Evolutionary conservation across 2,797 vertebrate species (phyloP), one percentile per base, ranked within the genome.

Genomic region (Tiaroga cobitis): DNA sequence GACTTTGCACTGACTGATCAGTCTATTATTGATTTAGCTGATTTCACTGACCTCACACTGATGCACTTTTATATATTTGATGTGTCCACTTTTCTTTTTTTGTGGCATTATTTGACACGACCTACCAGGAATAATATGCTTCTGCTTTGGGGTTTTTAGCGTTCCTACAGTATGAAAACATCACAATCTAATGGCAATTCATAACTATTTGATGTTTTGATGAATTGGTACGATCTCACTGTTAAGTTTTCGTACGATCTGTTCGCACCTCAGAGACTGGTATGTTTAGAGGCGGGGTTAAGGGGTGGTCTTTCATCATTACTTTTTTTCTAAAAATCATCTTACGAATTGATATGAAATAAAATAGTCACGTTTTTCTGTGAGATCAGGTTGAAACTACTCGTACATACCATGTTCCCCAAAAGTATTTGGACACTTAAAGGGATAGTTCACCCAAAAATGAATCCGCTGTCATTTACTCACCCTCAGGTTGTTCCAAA

Each of bases 1-100:
- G 94, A 91, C 92, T 90, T 94, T 92, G 92, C 92, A 91, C 90
- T 89, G 87, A 89, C 91, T 89, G 93, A 95, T 94, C 94, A 91
- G 94, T 89, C 91, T 92, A 91, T 94, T 95, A 92, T 95, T 94
- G 92, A 90, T 92, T 86, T 90, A 92, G 91, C 89, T 82, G 81
- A 88, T 75, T 85, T 83, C 21, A 46, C 67, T 68, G 73, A 88
- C 67, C 68, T 75, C 49, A 56, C 37, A 81, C 19, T 43, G n/a
- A 41, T 69, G 74, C 56, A 63, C 34, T 56, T 18, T 81, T 81
- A 72, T 78, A 65, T 69, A 63, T 73, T 63, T 65, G 29, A 46
- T 24, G 3, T 56, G 24, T 56, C 8, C 8, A 19, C 24, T 43
- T 75, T 61, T 65, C 4, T 46, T 46, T 46, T 46, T 72, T 59